Evolutionary conservation across 64 coral and sea anemone species (phyloP).

Genomic region (Astreopora myriophthalma): DNA sequence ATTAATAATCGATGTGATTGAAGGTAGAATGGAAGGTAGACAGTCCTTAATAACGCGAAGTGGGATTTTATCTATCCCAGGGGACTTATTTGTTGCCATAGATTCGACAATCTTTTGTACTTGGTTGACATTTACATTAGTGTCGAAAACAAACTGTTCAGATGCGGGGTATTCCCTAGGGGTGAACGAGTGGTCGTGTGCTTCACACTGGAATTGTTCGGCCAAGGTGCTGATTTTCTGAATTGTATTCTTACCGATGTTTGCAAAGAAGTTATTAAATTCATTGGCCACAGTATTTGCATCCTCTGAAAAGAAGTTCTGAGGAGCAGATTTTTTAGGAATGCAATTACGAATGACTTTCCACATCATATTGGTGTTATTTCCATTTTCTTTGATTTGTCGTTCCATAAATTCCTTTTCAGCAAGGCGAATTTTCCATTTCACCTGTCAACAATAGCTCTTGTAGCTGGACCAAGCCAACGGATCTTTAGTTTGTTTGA

Average conservation of each 20-base stretch:
- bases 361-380: slow-evolving; percentile 65
- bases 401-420: slow-evolving; percentile 43
- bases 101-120: slow-evolving; percentile 2
- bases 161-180: slow-evolving; percentile 9
- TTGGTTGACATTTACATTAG: slow-evolving; percentile 55
- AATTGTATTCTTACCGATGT: slow-evolving; percentile 28
- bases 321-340: slow-evolving; percentile 57
- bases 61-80: slow-evolving; percentile 40
- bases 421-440: slow-evolving; percentile 58
- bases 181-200: slow-evolving; percentile 16
- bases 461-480: slow-evolving; percentile 57
- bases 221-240: slow-evolving; percentile 60
- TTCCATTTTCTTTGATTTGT: slow-evolving; percentile 48
- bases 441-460: slow-evolving; percentile 56
- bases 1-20: slow-evolving; percentile 19
- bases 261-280: slow-evolving; percentile 59
- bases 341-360: slow-evolving; percentile 66
- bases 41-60: slow-evolving; percentile 17
- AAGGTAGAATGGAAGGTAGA: slow-evolving; percentile 15
- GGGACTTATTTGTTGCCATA: slow-evolving; percentile 30
- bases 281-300: slow-evolving; percentile 30
- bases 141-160: slow-evolving; percentile 56
- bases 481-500: slow-evolving; percentile 61
- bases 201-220: slow-evolving; percentile 51
- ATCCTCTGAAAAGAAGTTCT: slow-evolving; percentile 54